Evolutionary conservation across 2,888 invertebrate species (phyloP), one percentile per base, ranked within the genome.

Genomic region (Myopa tessellatipennis): DNA sequence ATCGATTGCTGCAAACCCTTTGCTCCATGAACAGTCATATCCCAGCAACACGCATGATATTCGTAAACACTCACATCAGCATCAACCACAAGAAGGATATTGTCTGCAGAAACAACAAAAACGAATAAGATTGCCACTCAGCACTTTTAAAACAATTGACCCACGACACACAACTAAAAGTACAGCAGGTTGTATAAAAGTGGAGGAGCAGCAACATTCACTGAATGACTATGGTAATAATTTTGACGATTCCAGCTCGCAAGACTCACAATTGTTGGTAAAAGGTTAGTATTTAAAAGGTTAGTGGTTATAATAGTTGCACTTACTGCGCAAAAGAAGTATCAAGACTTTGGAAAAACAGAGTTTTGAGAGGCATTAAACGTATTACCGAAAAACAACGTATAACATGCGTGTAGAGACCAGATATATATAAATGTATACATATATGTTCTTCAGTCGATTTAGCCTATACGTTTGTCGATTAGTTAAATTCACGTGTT

Each of bases 251-350:
- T 78, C 74, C 36, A 75, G 52, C 26, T 81, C 77, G 58, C 82
- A 81, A 74, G 80, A 80, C 58, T 82, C 82, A 1, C 78, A 82
- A 70, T 68, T 82, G 71, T 68, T 82, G n/a, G 74, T 78, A 38
- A 82, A 81, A 79, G 81, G 82, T 82, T 74, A 79, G 81, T 79
- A 36, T 18, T 16, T 40, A 40, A 26, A 16, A 26, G 61, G 5
- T 10, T 58, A n/a, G n/a, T 40, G n/a, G 4, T 34, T 14, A 16
- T 40, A 65, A 3, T 36, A 34, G 4, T 65, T 7, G 16, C 12
- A 6, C 18, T 61, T 26, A 26, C 4, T 76, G 73, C 52, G 38
- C 50, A 60, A 58, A 58, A 58, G 40, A 45, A 55, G 36, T 73
- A 52, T 55, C n/a, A 36, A 61, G 4, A 10, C 4, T 26, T 61